These are phyloP conservation scores for Dolichomitus sp. DNA, from an alignment of 2,888 invertebrate species.

Conservation along the genomic window DNA sequence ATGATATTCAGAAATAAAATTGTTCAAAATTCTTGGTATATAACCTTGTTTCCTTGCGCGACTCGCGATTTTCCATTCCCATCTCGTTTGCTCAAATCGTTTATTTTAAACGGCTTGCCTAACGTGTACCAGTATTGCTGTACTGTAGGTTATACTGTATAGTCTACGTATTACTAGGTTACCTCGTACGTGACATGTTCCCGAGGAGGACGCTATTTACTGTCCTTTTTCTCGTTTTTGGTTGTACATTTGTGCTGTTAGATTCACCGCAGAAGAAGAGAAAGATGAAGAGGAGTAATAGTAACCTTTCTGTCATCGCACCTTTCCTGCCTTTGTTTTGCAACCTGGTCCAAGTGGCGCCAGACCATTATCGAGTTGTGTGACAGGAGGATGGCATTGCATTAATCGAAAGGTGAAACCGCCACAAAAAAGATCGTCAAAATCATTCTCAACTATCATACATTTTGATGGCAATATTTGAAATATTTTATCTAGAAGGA, in stretches of 20 bases:
- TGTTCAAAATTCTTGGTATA: constrained; percentile 1
- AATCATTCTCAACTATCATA: not conserved
- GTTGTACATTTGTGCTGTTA: not conserved
- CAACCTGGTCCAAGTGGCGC: not conserved
- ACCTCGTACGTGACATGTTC: constrained; percentile 27
- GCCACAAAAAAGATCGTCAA: not conserved
- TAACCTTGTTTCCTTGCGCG: constrained; percentile 46
- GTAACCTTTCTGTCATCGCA: not conserved
- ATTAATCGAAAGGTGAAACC: not conserved
- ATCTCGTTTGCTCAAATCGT: constrained; percentile 73
- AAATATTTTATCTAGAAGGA: not conserved
- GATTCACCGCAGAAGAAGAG: not conserved
- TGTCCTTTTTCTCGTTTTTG: not conserved
- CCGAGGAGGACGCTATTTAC: not conserved
- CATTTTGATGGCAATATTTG: constrained; percentile 8
- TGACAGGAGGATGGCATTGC: constrained; percentile 2
- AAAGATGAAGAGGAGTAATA: not conserved
- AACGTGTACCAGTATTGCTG: constrained; percentile 19
- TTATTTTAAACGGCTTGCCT: constrained; percentile 35
- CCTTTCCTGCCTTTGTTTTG: not conserved
- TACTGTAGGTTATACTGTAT: not conserved
- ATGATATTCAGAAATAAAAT: constrained; percentile 9
- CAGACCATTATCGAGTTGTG: not conserved
- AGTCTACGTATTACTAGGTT: constrained; percentile 3
- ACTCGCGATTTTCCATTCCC: constrained; percentile 75